Evolutionary conservation across 2,888 invertebrate species (phyloP).

Genomic region (Sesia bembeciformis): DNA sequence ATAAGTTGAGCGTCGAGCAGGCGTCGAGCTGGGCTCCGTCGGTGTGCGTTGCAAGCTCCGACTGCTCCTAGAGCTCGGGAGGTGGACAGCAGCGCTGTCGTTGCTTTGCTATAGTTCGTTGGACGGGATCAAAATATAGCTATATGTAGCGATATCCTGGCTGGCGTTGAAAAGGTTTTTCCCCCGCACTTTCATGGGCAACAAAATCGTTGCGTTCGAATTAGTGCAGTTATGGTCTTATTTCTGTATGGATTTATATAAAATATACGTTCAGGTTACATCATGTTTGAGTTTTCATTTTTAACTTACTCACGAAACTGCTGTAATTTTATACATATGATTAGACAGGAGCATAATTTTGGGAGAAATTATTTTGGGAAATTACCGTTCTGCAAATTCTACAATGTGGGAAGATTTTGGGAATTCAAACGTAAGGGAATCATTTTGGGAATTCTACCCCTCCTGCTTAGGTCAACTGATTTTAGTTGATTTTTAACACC

Average conservation of each 20-base stretch:
- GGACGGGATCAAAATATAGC: neutral
- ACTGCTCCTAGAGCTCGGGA: neutral
- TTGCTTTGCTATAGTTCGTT: constrained; percentile 1
- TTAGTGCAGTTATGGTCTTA: neutral
- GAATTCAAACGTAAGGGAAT: too few species aligned
- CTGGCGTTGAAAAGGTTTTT: too few species aligned
- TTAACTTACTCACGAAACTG: neutral
- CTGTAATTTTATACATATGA: neutral
- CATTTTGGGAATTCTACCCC: too few species aligned
- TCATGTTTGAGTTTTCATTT: neutral
- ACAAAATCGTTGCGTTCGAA: neutral
- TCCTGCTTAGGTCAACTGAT: neutral
- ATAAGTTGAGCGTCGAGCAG: neutral
- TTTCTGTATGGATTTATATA: neutral
- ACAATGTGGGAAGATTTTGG: too few species aligned
- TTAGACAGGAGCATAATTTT: neutral
- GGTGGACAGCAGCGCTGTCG: constrained; percentile 8
- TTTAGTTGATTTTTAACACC: neutral
- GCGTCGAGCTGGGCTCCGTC: constrained; percentile 9
- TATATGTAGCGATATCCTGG: too few species aligned
- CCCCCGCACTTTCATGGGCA: too few species aligned
- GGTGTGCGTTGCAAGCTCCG: constrained; percentile 2
- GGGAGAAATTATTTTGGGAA: too few species aligned
- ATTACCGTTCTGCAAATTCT: too few species aligned
- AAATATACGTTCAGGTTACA: constrained; percentile 3